Evolutionary conservation across 92 coral and sea anemone genomes (phyloP), one percentile per base, ranked within the genome.

Genomic region (Umimayanthus chanpuru): DNA sequence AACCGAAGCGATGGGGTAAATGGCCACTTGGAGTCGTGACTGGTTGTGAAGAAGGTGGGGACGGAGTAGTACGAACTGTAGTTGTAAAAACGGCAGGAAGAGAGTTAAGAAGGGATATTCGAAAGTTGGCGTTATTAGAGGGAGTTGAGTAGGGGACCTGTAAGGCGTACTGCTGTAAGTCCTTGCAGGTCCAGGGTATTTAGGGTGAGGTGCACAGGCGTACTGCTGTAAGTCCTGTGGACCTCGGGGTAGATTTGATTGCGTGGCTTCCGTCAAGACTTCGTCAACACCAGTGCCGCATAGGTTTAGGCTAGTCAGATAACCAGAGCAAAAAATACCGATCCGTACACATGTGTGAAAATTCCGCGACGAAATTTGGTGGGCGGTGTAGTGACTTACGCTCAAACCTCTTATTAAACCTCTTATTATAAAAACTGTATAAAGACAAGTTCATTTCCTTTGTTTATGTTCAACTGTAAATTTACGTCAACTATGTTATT

Each of bases 331-430:
- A n/a, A n/a, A n/a, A n/a, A n/a, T n/a, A n/a, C n/a, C n/a, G n/a
- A n/a, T n/a, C n/a, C n/a, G n/a, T n/a, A n/a, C n/a, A n/a, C n/a
- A n/a, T n/a, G n/a, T n/a, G n/a, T n/a, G n/a, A n/a, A 61, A 61
- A 61, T 61, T 23, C 21, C 68, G 68, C 5, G 10, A 2, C 68
- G 68, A 43, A 61, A 14, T 61, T 61, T 61, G 68, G 68, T 61
- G 68, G 68, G 68, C 68, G 68, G 68, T 61, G 68, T 61, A 61
- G n/a, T n/a, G n/a, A n/a, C n/a, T n/a, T n/a, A n/a, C n/a, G n/a
- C n/a, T n/a, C n/a, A n/a, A n/a, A n/a, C n/a, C n/a, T n/a, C n/a
- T n/a, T n/a, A n/a, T n/a, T n/a, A n/a, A n/a, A n/a, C n/a, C n/a
- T n/a, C n/a, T n/a, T n/a, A n/a, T n/a, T n/a, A n/a, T n/a, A n/a